Base-by-base conservation (phyloP, 2,113 vertebrate genomes). In the Craseonycteris thonglongyai region DNA sequence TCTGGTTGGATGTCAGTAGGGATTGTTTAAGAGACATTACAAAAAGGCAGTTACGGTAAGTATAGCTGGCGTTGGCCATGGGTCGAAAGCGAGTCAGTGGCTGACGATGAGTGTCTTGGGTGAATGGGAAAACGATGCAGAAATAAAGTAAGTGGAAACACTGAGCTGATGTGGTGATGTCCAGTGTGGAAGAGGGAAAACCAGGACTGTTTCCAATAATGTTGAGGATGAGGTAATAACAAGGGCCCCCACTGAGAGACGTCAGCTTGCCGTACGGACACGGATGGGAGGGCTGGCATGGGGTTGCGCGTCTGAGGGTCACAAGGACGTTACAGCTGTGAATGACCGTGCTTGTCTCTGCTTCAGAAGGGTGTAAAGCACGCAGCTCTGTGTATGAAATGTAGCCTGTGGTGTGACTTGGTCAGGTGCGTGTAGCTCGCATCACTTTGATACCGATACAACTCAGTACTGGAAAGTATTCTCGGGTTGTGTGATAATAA, bases 311-410 rank as follows among this genome's bases (percentile, higher is more conserved):
- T 98, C 98, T 97, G 97, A 97, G 97, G 96, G 98, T 98, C 98
- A 95, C 96, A 98, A 97, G 98, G 97, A 98, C 97, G 97, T 98
- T 98, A 98, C 98, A 98, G 98, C 98, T 98, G 98, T 95, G 94
- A 98, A 98, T 98, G 97, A 97, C 98, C 97, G 98, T 98, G 97
- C 96, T 98, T 98, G 98, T 98, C 97, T 98, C 97, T 98, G 98
- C 97, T 98, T 98, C 97, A 98, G 98, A 98, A 98, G 98, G 98
- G 97, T 98, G 97, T 98, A 98, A 98, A 98, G 97, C 98, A 98
- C 98, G 98, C 98, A 98, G 97, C n/a, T n/a, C n/a, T 98, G 97
- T 92, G 49, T 98, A 98, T 98, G 96, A 98, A 98, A 97, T 98
- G 96, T 96, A 97, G 94, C 96, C 97, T 98, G 95, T 97, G 98